Evolutionary conservation across 2,113 vertebrate genomes (phyloP), one percentile per base, ranked within the genome.

Genomic region (Ageneiosus marmoratus): DNA sequence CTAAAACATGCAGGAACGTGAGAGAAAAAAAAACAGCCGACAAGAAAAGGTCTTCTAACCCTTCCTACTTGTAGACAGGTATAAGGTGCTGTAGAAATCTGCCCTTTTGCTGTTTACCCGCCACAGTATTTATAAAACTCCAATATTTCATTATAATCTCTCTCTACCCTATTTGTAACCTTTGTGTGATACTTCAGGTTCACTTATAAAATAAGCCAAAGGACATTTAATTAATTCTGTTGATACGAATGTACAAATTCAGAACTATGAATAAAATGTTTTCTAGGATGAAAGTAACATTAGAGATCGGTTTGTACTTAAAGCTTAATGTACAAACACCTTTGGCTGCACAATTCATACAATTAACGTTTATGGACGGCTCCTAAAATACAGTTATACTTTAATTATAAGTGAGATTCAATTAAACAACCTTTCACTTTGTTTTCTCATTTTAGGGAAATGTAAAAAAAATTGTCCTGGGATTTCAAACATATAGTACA

Each of bases 1-100:
- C 78, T 90, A 32, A 84, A 89, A 88, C 81, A 87, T 81, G 70
- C 84, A 88, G 50, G 58, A 58, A 29, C 7, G 75, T 24, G 44
- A 72, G 51, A n/a, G 29, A 50, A 2, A 48, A 18, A 29, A 41
- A 74, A 1, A 72, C 9, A 60, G n/a, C 20, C 13, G 0, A 41
- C 29, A 10, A 62, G 44, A 79, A 60, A 62, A 60, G 46, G 50
- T 22, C 55, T 24, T 53, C 32, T 15, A 24, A 34, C n/a, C 29
- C 5, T 34, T 70, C 22, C 50, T 81, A 72, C 32, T 9, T 81
- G 50, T 41, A 72, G 24, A 70, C 48, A 70, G 77, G 37, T 60
- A 58, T 9, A 56, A 44, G 63, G 18, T 72, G 46, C 7, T 51
- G 27, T 51, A 51, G 48, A 74, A 53, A 20, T 22, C 48, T 37